Evolutionary conservation across 2,113 vertebrate species (phyloP), one percentile per base, ranked within the genome.

Genomic region (Myrmecobius fasciatus): DNA sequence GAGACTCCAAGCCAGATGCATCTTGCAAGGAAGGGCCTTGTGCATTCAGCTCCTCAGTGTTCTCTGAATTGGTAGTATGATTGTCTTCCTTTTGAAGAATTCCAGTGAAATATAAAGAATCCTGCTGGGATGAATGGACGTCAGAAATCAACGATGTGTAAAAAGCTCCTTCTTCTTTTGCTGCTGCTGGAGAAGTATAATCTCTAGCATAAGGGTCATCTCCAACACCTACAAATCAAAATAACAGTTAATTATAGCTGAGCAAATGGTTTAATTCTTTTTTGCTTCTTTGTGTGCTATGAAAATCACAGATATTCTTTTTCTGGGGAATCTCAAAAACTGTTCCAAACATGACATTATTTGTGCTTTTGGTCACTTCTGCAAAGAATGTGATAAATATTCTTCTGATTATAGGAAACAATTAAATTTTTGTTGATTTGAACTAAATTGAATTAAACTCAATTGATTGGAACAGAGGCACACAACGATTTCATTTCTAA

Each of bases 121-220:
- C 99, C 96, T 98, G 98, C 0, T 96, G 98, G 24, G 98, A 98
- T 26, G 98, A 95, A 98, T 97, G 98, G 97, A 99, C 98, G 0
- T 99, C 98, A 0, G 99, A 99, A 97, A 99, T 99, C 97, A 99
- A 98, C 52, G 99, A 99, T 0, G 99, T 99, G 97, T 99, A 99
- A 96, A 99, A 99, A 8, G 99, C 98, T 92, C 98, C 99, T 54
- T 99, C 99, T 4, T 98, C 99, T 0, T 99, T 98, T 3, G 98
- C 97, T 94, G 99, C 98, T 96, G 97, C 97, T 90, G 99, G 98
- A 91, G 97, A 98, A 53, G 97, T 90, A 0, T 93, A 97, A 93
- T 98, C 98, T 6, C 95, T 97, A 91, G 97, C 93, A n/a, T 94
- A 95, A 0, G 98, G 97, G 0, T 96, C 94, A 92, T 98, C 98